Percentiles rank a stretch among this genome's conserved stretches.
Conservation (phyloP, 2,888 invertebrate genomes). For the Psylliodes chrysocephalus region DNA sequence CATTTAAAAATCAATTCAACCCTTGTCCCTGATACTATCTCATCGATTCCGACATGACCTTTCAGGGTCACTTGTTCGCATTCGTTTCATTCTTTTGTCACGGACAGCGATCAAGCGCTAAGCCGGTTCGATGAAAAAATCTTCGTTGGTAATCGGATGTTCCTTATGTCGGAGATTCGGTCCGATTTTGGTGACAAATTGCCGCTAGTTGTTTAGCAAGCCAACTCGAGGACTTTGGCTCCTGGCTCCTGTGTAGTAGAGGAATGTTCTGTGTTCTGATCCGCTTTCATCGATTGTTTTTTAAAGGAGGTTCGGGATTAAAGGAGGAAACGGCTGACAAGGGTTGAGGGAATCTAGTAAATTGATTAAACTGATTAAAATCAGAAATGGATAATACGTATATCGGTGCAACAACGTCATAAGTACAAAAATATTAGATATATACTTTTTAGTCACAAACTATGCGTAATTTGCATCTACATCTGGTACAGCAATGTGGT, state of each 20-base stretch:
- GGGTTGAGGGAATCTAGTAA: no score
- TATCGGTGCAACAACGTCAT: no score
- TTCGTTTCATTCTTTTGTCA: constrained; percentile 13
- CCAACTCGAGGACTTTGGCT: not conserved
- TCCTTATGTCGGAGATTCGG: constrained; percentile 15
- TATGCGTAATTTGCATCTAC: no score
- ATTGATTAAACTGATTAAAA: no score
- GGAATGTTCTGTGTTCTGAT: not conserved
- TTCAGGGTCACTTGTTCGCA: not conserved
- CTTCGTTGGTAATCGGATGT: constrained; percentile 22
- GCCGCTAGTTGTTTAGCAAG: constrained; percentile 7
- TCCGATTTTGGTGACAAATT: constrained; percentile 17
- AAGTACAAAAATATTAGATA: no score
- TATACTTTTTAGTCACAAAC: no score
- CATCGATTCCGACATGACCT: not conserved
- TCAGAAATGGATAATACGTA: no score
- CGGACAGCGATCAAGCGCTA: constrained; percentile 12
- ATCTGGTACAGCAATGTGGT: no score
- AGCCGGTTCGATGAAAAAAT: constrained; percentile 3
- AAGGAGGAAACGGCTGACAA: no score
- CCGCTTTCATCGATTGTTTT: not conserved
- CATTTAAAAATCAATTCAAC: no score
- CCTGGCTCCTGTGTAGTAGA: not conserved
- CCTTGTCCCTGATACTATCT: no score
- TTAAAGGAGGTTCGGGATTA: not conserved